Evolutionary conservation across 2,888 invertebrate genomes (phyloP), one percentile per base, ranked within the genome.

Genomic region (Eupithecia exiguata): DNA sequence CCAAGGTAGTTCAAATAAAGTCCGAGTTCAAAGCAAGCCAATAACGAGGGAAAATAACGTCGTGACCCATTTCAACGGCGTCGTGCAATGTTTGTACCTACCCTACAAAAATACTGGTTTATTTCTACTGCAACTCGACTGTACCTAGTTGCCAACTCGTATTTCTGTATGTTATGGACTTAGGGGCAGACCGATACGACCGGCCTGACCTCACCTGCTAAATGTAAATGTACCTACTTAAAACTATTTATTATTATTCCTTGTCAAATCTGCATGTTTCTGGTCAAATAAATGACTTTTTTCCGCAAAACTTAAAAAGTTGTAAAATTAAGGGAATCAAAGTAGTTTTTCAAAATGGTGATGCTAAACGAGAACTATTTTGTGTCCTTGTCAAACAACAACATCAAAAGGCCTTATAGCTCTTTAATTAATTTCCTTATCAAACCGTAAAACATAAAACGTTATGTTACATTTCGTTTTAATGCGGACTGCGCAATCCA

Each of bases 21-120:
- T 62, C 49, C 36, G 46, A 49, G 38, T 18, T 62, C 62, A 35
- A 62, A 62, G 16, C 30, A 18, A 71, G 69, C 46, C 69, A 74
- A 74, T 74, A 74, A 74, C 66, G 46, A 67, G 66, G 30, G 68
- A 66, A 61, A 74, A 69, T 69, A 66, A 69, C 65, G 69, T n/a
- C 7, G 25, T 58, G 49, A 66, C 35, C 65, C 49, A 58, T 58
- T 71, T 30, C 65, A 61, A 69, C 71, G 43, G 58, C 53, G 40
- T 63, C 12, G 38, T 21, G 16, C 70, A 63, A 12, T 40, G 16
- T n/a, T 62, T 67, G 65, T 36, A 65, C 21, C 40, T 36, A 65
- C 21, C 40, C 35, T 68, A 72, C 30, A 68, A 68, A 72, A 70
- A 71, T 65, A 68, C 10, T 21, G 38, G 40, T 43, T 58, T 68